phyloP scores from a whole-genome alignment of 2,797 vertebrate genomes.

The Petrocephalus sullivani region DNA sequence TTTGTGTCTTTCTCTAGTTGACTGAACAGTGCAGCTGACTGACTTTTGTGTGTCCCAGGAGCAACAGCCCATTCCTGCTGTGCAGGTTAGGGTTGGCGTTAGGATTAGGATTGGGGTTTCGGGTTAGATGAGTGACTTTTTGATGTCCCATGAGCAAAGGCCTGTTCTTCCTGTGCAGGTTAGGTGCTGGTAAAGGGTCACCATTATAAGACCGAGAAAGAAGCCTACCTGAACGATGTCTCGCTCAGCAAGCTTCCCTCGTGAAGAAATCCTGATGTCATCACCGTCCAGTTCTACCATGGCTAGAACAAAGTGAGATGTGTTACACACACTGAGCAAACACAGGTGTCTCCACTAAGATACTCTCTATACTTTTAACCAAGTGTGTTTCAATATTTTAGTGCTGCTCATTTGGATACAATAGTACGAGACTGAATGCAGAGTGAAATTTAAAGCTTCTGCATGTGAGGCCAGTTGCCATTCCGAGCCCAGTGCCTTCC shows the following conservation, averaged over 20 bases:
- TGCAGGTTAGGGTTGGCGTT: background rate
- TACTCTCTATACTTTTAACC: background rate
- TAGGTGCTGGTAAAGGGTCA: background rate
- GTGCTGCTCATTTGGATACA: background rate
- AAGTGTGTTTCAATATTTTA: background rate
- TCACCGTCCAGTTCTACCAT: conserved; percentile 95
- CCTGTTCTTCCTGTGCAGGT: background rate
- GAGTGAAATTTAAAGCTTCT: background rate
- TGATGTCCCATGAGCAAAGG: background rate
- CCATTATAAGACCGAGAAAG: background rate
- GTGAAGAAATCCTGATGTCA: conserved; percentile 85
- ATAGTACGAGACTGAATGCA: background rate
- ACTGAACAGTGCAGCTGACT: background rate
- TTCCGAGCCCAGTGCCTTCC: background rate
- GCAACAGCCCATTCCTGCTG: background rate
- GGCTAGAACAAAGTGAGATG: conserved; percentile 53
- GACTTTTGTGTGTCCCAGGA: background rate
- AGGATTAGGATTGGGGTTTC: too few relatives aligned
- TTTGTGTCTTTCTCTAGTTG: background rate
- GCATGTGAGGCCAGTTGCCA: background rate
- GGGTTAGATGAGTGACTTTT: background rate
- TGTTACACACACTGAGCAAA: background rate
- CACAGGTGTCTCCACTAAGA: background rate
- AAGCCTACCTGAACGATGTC: conserved; percentile 87
- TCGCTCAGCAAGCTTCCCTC: conserved; percentile 84